Evolutionary conservation across 1,140 invertebrate species (phyloP).

Genomic region (Elymnias hypermnestra): DNA sequence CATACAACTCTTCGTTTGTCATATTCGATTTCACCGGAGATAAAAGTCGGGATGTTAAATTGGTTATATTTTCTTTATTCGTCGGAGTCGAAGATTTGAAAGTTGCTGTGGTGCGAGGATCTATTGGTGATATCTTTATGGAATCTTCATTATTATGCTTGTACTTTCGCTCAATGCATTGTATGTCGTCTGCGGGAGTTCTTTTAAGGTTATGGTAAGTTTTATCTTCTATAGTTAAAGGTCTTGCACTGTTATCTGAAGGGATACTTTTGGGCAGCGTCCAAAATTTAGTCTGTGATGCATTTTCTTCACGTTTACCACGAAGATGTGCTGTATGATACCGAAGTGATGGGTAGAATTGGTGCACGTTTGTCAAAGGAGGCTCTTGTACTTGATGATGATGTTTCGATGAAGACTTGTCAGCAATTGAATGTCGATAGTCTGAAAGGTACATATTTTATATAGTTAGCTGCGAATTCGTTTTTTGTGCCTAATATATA

Average conservation of each 20-base stretch:
- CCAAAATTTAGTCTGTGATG: slow-evolving; percentile 55
- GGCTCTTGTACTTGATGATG: slow-evolving; percentile 31
- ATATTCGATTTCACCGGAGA: slow-evolving; percentile 84
- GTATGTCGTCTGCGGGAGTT: neutral
- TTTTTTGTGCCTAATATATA: too few relatives aligned
- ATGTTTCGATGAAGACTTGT: slow-evolving; percentile 44
- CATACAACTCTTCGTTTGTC: slow-evolving; percentile 86
- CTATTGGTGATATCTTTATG: slow-evolving; percentile 80
- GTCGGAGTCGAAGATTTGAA: slow-evolving; percentile 80
- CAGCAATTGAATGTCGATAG: slow-evolving; percentile 76
- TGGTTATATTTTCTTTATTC: slow-evolving; percentile 55
- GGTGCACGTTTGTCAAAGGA: slow-evolving; percentile 37
- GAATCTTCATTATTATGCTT: slow-evolving; percentile 42
- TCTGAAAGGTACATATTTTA: slow-evolving; percentile 59
- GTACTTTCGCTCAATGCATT: slow-evolving; percentile 9
- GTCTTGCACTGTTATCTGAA: slow-evolving; percentile 18
- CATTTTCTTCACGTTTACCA: slow-evolving; percentile 34
- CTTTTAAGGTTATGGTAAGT: slow-evolving; percentile 12
- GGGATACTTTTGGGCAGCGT: slow-evolving; percentile 54
- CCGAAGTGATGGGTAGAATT: slow-evolving; percentile 39
- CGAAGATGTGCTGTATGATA: slow-evolving; percentile 48
- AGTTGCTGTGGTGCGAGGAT: slow-evolving; percentile 71
- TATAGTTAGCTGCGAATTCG: too few relatives aligned
- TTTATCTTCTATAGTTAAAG: slow-evolving; percentile 13
- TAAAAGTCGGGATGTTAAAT: slow-evolving; percentile 64